These are phyloP conservation scores for Philantomba maxwellii DNA, from an alignment of 2,113 vertebrate genomes.

Conservation along the genomic window DNA sequence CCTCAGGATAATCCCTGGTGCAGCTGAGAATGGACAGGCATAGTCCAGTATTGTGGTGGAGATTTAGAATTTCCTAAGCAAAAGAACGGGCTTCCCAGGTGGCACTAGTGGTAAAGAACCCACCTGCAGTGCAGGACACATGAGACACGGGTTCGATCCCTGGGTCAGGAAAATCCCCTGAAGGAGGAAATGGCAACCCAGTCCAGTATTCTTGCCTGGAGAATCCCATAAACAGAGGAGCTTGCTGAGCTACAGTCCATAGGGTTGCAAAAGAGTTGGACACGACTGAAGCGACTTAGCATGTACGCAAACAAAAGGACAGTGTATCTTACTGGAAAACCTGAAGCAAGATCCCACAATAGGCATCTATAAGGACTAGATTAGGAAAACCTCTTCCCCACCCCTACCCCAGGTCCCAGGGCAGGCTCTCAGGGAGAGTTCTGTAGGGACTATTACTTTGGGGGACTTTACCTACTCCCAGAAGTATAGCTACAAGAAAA, in stretches of 20 bases:
- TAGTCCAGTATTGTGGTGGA: neutral
- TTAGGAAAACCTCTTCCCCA: neutral
- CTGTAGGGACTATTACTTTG: too few relatives aligned
- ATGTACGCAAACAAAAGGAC: neutral
- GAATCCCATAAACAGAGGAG: neutral
- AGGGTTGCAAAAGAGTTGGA: neutral
- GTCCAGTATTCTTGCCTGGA: neutral
- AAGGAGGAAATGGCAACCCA: neutral
- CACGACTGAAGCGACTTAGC: neutral
- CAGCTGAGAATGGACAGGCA: neutral
- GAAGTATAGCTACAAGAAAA: neutral
- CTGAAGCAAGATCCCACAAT: neutral
- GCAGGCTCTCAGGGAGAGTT: neutral
- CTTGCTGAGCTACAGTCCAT: neutral
- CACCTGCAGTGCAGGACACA: neutral
- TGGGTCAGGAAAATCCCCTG: neutral
- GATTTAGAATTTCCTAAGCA: neutral
- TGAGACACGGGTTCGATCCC: neutral
- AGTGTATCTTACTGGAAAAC: neutral
- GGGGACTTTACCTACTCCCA: neutral
- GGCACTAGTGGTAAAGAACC: neutral
- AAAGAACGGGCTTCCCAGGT: neutral
- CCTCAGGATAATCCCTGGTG: fast-evolving
- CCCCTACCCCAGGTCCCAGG: neutral
- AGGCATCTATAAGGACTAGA: neutral